Percentiles rank a stretch among this genome's conserved stretches.
phyloP scores from a whole-genome alignment of 2,113 vertebrate species.

The Dicentrarchus labrax region DNA sequence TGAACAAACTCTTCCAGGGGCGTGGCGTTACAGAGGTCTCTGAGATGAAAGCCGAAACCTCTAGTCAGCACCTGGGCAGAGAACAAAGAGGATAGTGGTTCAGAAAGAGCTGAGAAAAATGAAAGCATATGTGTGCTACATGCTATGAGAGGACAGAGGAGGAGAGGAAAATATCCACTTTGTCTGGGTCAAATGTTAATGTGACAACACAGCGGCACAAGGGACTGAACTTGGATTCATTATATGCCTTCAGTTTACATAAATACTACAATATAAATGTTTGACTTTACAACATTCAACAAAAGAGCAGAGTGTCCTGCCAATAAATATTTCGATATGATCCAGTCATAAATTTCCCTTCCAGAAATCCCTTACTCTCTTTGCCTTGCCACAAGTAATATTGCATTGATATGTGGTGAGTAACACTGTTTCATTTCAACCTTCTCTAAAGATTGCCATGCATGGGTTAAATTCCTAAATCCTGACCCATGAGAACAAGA shows the following conservation, averaged over 20 bases:
- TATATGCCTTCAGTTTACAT: neutral
- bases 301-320: neutral
- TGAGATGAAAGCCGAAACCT: constrained; percentile 89
- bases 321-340: neutral
- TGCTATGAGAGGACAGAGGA: neutral
- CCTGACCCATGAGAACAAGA: constrained; percentile 13
- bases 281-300: neutral
- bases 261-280: neutral
- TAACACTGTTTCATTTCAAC: neutral
- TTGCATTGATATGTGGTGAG: neutral
- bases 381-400: neutral
- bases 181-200: too few species aligned
- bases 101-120: neutral
- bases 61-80: constrained; percentile 86
- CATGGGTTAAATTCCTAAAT: neutral
- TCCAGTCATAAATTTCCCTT: neutral
- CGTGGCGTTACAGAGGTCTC: constrained; percentile 88
- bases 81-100: neutral
- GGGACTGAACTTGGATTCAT: neutral
- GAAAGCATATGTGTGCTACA: neutral
- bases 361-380: neutral
- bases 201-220: neutral
- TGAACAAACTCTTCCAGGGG: constrained; percentile 85
- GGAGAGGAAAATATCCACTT: neutral
- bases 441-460: neutral